Percentiles rank a stretch among this genome's conserved stretches.
Conservation (phyloP, 1,140 invertebrate species). For the Brachionus paranguensis region DNA sequence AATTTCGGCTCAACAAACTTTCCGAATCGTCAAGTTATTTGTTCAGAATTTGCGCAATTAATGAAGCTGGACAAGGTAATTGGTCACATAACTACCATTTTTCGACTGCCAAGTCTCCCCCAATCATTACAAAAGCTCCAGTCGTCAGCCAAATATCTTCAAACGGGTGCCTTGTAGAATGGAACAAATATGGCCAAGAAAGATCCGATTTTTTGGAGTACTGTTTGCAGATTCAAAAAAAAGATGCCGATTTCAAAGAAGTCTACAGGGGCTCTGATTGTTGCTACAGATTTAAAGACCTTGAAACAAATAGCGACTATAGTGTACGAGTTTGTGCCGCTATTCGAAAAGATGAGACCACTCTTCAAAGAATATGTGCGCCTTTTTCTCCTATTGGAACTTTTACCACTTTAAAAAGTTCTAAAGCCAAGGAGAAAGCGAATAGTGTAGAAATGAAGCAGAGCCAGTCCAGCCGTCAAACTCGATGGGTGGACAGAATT, state of each 20-base stretch:
- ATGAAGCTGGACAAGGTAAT: conserved; percentile 72
- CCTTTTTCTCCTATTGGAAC: neutral
- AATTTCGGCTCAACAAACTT: conserved; percentile 72
- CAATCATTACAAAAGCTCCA: conserved; percentile 66
- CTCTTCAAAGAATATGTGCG: neutral
- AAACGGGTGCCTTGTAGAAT: neutral
- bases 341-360: conserved; percentile 47
- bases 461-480: conserved; percentile 58
- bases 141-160: neutral
- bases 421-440: conserved; percentile 45
- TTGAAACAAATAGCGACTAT: conserved; percentile 71
- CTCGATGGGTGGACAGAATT: conserved; percentile 27
- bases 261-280: conserved; percentile 66
- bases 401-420: conserved; percentile 58
- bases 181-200: neutral
- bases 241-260: conserved; percentile 24
- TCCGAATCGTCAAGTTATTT: conserved; percentile 70
- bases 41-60: conserved; percentile 74
- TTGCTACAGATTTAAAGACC: conserved; percentile 63
- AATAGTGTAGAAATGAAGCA: conserved; percentile 59
- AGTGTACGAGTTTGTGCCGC: conserved; percentile 71
- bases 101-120: conserved; percentile 68
- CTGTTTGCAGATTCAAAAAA: conserved; percentile 37
- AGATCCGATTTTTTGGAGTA: neutral
- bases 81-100: conserved; percentile 66